A percentile compares a stretch with the other conserved stretches of the same genome.
Evolutionary conservation across 2,888 invertebrate species (phyloP).

Genomic region (Tenthredo mesomela): DNA sequence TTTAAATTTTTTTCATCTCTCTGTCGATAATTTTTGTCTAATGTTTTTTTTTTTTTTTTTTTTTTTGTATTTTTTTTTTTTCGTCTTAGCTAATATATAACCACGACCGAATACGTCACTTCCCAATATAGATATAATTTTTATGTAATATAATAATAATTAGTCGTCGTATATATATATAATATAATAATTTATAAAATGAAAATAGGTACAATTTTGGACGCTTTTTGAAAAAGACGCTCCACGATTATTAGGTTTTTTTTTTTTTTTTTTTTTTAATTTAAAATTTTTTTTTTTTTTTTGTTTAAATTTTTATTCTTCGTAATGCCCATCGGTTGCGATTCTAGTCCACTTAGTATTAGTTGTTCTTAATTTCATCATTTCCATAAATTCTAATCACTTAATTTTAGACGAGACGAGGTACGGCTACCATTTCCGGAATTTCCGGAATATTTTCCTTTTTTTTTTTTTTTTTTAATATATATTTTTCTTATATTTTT

Average conservation of each 20-base stretch:
- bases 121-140: constrained; percentile 75
- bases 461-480: neutral
- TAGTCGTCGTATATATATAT: constrained; percentile 67
- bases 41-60: constrained; percentile 58
- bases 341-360: constrained; percentile 78
- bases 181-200: constrained; percentile 74
- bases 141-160: constrained; percentile 67
- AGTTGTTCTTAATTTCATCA: constrained; percentile 61
- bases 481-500: neutral
- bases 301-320: constrained; percentile 56
- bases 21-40: constrained; percentile 61
- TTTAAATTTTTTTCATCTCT: constrained; percentile 60
- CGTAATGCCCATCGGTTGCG: constrained; percentile 78
- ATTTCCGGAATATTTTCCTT: constrained; percentile 57
- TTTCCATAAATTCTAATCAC: constrained; percentile 68
- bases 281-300: constrained; percentile 62
- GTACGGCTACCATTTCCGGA: constrained; percentile 69
- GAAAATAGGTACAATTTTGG: constrained; percentile 78
- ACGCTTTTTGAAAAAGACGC: constrained; percentile 75
- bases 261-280: constrained; percentile 12
- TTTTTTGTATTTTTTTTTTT: constrained; percentile 56
- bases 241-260: constrained; percentile 68
- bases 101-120: constrained; percentile 58
- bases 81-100: constrained; percentile 69
- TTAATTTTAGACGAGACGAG: constrained; percentile 73